Evolutionary conservation across 2,113 vertebrate genomes (phyloP).

Genomic region (Ivindomyrus marchei): DNA sequence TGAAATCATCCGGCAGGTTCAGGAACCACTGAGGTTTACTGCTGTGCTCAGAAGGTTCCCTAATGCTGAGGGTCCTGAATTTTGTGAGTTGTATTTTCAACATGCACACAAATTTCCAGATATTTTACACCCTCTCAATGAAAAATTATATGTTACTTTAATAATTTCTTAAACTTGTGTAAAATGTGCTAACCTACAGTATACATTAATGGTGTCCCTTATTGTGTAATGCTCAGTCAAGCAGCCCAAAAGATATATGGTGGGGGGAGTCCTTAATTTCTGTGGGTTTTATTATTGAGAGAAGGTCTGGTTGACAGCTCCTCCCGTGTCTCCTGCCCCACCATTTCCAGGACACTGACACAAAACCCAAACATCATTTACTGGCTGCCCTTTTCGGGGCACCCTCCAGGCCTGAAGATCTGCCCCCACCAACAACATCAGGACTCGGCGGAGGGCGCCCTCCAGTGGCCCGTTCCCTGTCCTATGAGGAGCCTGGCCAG

Average conservation of each 20-base stretch:
- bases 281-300: neutral
- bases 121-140: neutral
- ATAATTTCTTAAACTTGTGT: neutral
- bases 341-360: conserved; percentile 58
- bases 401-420: conserved; percentile 47
- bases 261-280: neutral
- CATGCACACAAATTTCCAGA: neutral
- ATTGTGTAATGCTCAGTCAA: neutral
- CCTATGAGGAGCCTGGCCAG: conserved; percentile 67
- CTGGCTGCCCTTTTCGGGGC: conserved; percentile 76
- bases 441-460: conserved; percentile 30
- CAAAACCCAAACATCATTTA: conserved; percentile 68
- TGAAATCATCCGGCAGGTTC: neutral
- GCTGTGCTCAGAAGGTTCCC: neutral
- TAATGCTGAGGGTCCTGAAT: neutral
- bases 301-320: neutral
- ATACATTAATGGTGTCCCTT: neutral
- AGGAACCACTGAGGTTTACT: neutral
- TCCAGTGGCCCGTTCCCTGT: conserved; percentile 74
- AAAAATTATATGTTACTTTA: neutral
- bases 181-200: neutral
- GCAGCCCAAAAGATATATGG: neutral
- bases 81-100: neutral
- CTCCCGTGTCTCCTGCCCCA: neutral
- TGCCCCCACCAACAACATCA: conserved; percentile 16